Percentiles rank a stretch among this genome's conserved stretches.
phyloP scores from a whole-genome alignment of 2,113 vertebrate species.

The Lanius collurio region DNA sequence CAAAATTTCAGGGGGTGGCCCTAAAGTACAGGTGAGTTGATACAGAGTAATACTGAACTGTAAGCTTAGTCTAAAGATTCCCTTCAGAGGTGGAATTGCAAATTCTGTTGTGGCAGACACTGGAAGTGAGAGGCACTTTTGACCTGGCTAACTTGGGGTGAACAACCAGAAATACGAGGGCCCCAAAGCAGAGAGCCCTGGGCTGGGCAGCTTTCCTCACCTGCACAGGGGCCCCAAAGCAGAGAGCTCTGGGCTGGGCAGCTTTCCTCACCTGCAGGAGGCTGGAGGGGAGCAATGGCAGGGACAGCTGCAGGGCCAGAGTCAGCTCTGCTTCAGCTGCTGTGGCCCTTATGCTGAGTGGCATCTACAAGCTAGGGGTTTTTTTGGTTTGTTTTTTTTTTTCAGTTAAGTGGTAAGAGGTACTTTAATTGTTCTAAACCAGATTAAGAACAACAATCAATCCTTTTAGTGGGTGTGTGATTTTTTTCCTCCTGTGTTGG shows the following conservation, averaged over 20 bases:
- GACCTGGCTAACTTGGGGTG: not conserved
- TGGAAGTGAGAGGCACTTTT: not conserved
- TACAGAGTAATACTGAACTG: not conserved
- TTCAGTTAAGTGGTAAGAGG: not conserved
- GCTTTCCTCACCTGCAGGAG: not conserved
- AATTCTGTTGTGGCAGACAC: not conserved
- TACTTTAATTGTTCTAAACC: not conserved
- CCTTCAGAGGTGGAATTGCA: not conserved
- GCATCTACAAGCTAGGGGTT: not conserved
- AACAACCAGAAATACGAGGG: not conserved
- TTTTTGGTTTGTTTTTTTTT: not conserved
- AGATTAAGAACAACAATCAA: not conserved
- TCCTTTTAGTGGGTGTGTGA: not conserved
- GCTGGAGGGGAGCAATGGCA: not conserved
- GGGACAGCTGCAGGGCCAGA: not conserved
- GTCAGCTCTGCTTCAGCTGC: not conserved
- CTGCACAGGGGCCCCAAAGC: not conserved
- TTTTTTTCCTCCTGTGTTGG: not conserved
- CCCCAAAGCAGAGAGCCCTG: not conserved
- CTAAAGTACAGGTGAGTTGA: conserved; percentile 89
- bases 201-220: too few species aligned
- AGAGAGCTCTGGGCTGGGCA: not conserved
- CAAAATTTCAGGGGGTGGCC: conserved; percentile 92
- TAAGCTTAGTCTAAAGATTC: not conserved
- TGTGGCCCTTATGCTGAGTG: not conserved